These are phyloP conservation scores for Sinocyclocheilus anophthalmus DNA, from an alignment of 2,113 vertebrate species.

Conservation along the genomic window DNA sequence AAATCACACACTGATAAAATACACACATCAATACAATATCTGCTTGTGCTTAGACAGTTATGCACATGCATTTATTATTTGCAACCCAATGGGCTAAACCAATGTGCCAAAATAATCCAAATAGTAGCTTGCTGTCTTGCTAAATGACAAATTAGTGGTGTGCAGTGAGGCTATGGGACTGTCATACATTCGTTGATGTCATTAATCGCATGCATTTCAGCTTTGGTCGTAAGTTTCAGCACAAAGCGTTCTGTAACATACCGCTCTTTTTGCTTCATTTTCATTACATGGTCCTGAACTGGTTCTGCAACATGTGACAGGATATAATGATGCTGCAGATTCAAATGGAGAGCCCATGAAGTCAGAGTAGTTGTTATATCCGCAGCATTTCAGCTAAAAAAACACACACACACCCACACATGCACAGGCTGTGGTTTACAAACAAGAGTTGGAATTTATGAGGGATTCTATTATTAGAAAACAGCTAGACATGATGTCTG, in stretches of 20 bases:
- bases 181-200: neutral
- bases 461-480: neutral
- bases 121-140: neutral
- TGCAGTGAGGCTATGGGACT: neutral
- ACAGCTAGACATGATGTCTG: too few species aligned
- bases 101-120: neutral
- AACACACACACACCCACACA: neutral
- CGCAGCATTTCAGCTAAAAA: constrained; percentile 64
- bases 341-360: constrained; percentile 57
- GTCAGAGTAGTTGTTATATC: constrained; percentile 64
- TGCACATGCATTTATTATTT: neutral
- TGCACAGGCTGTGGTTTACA: neutral
- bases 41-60: neutral
- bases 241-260: neutral
- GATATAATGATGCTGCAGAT: neutral
- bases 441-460: neutral
- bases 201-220: neutral
- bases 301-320: neutral
- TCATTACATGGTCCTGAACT: accelerated
- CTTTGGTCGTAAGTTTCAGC: neutral
- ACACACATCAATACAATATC: constrained; percentile 30
- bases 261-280: accelerated
- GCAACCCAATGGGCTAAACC: neutral
- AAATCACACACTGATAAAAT: neutral
- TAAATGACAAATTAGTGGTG: neutral